Conservation (phyloP, 1,140 invertebrate genomes). For the Eciton burchellii region DNA sequence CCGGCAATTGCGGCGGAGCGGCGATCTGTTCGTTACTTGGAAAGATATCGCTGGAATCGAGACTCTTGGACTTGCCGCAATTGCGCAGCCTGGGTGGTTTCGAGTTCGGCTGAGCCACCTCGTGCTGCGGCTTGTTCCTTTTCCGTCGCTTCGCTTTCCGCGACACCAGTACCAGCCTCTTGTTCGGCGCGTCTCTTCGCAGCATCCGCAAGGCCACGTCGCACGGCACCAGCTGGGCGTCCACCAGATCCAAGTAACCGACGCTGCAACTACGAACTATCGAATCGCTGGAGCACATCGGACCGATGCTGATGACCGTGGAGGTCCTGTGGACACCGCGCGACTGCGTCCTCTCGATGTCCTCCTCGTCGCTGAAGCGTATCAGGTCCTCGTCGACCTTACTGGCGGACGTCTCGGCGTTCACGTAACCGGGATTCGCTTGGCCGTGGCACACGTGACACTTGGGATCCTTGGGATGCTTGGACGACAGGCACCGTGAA, state of each 20-base stretch:
- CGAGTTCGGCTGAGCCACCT: conserved; percentile 78
- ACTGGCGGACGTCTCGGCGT: neutral
- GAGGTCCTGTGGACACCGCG: conserved; percentile 87
- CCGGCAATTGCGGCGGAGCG: conserved; percentile 76
- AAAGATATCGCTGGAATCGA: conserved; percentile 93
- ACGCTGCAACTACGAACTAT: conserved; percentile 94
- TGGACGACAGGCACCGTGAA: conserved; percentile 68
- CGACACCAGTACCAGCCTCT: conserved; percentile 91
- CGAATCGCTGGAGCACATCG: conserved; percentile 88
- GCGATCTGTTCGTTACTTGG: conserved; percentile 83
- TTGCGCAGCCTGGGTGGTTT: conserved; percentile 88
- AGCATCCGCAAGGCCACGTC: conserved; percentile 90
- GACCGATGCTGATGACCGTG: conserved; percentile 89
- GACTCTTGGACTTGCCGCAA: conserved; percentile 92
- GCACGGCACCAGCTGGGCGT: conserved; percentile 89
- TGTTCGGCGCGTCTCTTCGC: conserved; percentile 90
- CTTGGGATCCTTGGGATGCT: conserved; percentile 78
- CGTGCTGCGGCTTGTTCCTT: conserved; percentile 78
- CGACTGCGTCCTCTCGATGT: conserved; percentile 73
- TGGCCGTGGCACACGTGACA: conserved; percentile 72
- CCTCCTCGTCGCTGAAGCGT: conserved; percentile 89
- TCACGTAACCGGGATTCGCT: conserved; percentile 42
- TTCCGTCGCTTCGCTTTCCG: conserved; percentile 87
- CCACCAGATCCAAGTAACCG: conserved; percentile 93
- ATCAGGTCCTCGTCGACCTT: conserved; percentile 86